Evolutionary conservation across 2,797 vertebrate species (phyloP).

Genomic region (Epinephelus malabaricus): DNA sequence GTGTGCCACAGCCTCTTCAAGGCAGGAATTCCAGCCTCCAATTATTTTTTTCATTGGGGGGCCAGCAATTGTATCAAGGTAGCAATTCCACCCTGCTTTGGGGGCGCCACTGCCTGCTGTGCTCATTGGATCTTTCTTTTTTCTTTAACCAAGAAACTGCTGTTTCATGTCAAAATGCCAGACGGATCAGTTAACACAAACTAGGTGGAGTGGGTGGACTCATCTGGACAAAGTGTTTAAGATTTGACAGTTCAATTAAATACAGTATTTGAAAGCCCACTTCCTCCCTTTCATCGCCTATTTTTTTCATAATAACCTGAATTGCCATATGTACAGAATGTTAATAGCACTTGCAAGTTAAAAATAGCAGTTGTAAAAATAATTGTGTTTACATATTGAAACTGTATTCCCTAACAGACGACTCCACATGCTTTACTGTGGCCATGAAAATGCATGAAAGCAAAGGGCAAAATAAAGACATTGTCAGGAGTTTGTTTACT

Average conservation of each 20-base stretch:
- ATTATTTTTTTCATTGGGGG: no score
- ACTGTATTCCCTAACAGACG: not conserved
- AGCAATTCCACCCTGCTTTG: no score
- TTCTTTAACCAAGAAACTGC: no score
- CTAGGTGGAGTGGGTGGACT: no score
- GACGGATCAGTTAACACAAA: no score
- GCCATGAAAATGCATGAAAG: slow-evolving; percentile 8
- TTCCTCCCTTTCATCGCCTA: not conserved
- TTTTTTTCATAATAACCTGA: not conserved
- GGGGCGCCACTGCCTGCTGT: no score
- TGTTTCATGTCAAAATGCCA: no score
- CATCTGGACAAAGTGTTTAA: not conserved
- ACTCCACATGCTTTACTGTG: not conserved
- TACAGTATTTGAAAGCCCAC: not conserved
- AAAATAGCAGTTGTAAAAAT: not conserved
- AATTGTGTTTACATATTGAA: not conserved
- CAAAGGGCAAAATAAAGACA: slow-evolving; percentile 53
- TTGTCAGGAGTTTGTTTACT: slow-evolving; percentile 58
- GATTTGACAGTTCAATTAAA: not conserved
- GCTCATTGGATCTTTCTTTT: no score
- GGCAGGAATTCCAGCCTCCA: no score
- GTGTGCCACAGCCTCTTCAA: no score
- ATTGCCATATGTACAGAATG: not conserved
- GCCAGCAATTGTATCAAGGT: no score
- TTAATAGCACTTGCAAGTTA: no score